phyloP scores from a whole-genome alignment of 2,888 invertebrate species.

The Leptogaster cylindrica region DNA sequence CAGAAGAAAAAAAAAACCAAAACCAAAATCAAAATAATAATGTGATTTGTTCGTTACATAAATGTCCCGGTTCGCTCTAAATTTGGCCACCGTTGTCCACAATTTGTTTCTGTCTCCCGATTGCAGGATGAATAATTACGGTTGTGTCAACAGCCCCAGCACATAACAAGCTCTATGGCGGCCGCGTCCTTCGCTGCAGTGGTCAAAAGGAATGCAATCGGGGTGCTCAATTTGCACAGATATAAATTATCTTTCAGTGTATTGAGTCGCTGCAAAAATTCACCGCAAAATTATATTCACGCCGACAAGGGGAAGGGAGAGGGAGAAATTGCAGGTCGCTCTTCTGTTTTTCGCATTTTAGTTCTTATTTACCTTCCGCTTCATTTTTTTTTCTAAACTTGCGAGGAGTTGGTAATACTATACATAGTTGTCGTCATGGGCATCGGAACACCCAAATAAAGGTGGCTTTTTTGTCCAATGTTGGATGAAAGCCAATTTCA shows the following conservation, averaged over 20 bases:
- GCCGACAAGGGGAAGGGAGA: background rate
- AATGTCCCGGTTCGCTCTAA: conserved; percentile 23
- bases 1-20: background rate
- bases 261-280: conserved; percentile 14
- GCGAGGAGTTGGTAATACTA: too few relatives aligned
- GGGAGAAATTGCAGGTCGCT: too few relatives aligned
- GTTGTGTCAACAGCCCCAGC: conserved; percentile 1
- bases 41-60: too few relatives aligned
- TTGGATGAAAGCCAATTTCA: conserved; percentile 29
- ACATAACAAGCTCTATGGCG: too few relatives aligned
- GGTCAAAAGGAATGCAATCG: background rate
- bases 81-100: conserved; percentile 22
- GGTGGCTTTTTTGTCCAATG: conserved; percentile 4
- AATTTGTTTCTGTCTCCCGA: conserved; percentile 38
- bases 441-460: conserved; percentile 7
- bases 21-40: too few relatives aligned
- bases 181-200: background rate
- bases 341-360: background rate
- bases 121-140: conserved; percentile 30
- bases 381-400: background rate
- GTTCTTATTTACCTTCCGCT: background rate
- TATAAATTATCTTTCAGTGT: conserved; percentile 12
- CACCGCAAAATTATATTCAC: conserved; percentile 23
- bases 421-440: conserved; percentile 2
- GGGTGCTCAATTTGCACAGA: background rate